Base-by-base conservation (phyloP, 1,140 invertebrate species). In the Penaeus japonicus region DNA sequence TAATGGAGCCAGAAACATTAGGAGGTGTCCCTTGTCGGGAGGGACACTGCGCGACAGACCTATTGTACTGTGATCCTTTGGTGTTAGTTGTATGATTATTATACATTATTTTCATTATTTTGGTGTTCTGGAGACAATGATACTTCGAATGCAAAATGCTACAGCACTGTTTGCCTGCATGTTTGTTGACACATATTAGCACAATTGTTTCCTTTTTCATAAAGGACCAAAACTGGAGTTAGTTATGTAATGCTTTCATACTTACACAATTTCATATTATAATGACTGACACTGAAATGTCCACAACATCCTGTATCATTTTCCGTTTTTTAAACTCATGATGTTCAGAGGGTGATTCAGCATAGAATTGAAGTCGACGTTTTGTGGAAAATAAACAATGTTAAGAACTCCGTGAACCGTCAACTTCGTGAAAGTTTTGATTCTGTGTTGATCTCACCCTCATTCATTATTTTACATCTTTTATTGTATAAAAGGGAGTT, bases 141-240 rank as follows among this genome's bases (percentile, higher is more conserved):
- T 84, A 84, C 87, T 88, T 88, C 80, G 80, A 84, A 88, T 88
- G 87, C 80, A 88, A 88, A 77, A 73, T 87, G 35, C 73, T 78
- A 78, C 80, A 77, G 87, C 87, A 88, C 87, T 84, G 80, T 87
- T 87, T 87, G 85, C 59, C 87, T 88, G 87, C 87, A 88, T 88
- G 87, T 84, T 88, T 88, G 87, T 88, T 88, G 87, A 88, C 87
- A 84, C 86, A 88, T 88, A 83, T 88, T 78, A 88, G 87, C 87
- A 84, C 87, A 32, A 57, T 88, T 83, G 87, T 84, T 83, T 88
- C 87, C 80, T 88, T 78, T 87, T 39, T 55, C 62, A 82, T 83
- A 88, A 88, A 88, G 65, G 87, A 84, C 87, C 87, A 88, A 88
- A 88, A 77, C 47, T 39, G 70, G 81, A 24, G 73, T 47, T 75